Percentiles rank a stretch among this genome's conserved stretches.
phyloP scores from a whole-genome alignment of 2,113 vertebrate species.

The Passerina amoena region DNA sequence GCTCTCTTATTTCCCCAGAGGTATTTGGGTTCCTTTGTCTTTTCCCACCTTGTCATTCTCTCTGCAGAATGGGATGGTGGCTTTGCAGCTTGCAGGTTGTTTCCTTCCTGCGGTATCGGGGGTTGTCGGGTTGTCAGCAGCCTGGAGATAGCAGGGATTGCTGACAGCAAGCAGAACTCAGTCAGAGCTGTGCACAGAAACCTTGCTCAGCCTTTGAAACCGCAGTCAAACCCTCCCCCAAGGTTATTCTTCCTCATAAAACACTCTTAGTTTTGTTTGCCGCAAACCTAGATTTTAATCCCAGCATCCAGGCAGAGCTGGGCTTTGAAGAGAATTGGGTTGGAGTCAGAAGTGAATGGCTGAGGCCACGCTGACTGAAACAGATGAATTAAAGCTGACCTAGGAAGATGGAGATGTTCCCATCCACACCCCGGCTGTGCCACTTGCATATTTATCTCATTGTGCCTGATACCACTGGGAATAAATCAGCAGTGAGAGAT shows the following conservation, averaged over 20 bases:
- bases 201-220: constrained; percentile 63
- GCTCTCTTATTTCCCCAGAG: background rate
- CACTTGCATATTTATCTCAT: constrained; percentile 17
- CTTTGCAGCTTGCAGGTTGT: constrained; percentile 15
- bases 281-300: constrained; percentile 27
- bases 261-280: background rate
- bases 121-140: constrained; percentile 55
- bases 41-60: background rate
- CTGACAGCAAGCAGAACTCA: constrained; percentile 56
- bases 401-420: constrained; percentile 30
- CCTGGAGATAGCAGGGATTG: constrained; percentile 38
- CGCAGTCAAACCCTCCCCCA: constrained; percentile 30
- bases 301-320: background rate
- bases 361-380: background rate
- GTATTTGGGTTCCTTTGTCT: background rate
- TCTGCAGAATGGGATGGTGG: background rate
- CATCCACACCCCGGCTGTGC: background rate
- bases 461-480: background rate
- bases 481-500: constrained; percentile 2
- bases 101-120: background rate
- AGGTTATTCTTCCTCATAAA: constrained; percentile 24
- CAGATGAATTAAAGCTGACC: constrained; percentile 42
- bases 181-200: constrained; percentile 17
- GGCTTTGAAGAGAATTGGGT: constrained; percentile 34
- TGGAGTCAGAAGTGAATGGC: background rate